Base-by-base conservation (phyloP, 2,888 invertebrate genomes). In the Acleris literana region DNA sequence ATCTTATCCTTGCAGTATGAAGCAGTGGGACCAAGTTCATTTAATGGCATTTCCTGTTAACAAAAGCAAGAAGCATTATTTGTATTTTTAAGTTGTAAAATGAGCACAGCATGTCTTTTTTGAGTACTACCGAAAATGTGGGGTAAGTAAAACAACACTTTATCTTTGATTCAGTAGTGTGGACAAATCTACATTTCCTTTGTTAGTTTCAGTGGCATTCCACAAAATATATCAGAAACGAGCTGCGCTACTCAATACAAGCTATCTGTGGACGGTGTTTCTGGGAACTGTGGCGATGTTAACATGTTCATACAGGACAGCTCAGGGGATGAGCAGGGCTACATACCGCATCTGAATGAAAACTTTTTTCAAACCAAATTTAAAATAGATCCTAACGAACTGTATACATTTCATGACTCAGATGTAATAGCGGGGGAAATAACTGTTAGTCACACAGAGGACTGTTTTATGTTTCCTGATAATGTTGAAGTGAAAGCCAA, bases 61-160 rank as follows among this genome's bases (percentile, higher is more conserved):
- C 79, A 78, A 72, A 74, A 53, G 48, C 61, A 64, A 65, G 56
- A 65, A 54, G 53, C 57, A 76, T 83, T 82, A 74, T 83, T 84
- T 84, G 74, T 82, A 79, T 80, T 73, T 80, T 74, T 80, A 84
- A 82, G 84, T 84, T 84, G 80, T 88, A 92, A 88, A 88, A 93
- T 92, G 92, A 86, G 83, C 80, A 78, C 88, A 93, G 74, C 81
- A 93, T 93, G 93, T 93, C 93, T 84, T 93, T 86, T 89, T 87
- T 93, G 90, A 93, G 93, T 81, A 82, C 93, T 76, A 84, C 93
- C 77, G 93, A 92, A 90, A 93, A 92, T 90, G 91, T 93, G 82
- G 92, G 92, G 93, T 93, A 76, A 87, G 91, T 80, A 68, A 6
- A 52, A 33, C 68, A 13, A 63, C 39, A 20, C 18, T 63, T 39